Base-by-base conservation (phyloP, 2,113 vertebrate species). In the Chionomys nivalis region DNA sequence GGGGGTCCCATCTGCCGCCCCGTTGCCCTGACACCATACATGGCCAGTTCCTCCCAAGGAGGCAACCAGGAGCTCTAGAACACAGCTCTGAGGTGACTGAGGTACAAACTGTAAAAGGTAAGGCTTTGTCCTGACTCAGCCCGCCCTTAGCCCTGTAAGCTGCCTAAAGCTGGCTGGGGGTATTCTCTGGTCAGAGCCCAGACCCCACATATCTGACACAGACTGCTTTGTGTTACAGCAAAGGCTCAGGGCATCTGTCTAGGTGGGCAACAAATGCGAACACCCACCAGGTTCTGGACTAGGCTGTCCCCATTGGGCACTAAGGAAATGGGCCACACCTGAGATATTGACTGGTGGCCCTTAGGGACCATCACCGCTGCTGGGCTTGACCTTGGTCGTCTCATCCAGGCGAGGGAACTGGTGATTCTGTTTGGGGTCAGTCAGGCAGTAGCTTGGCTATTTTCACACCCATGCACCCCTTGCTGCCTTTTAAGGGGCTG, bases 51-150 rank as follows among this genome's bases (percentile, higher is more conserved):
- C 73, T 97, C 97, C 96, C 16, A 47, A 70, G 92, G 86, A 97
- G 97, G 95, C 96, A 96, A 98, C 98, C 96, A 98, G 97, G 96
- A 97, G 95, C 96, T 83, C 97, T 94, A 96, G 93, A 66, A 49
- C 68, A 55, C 95, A 96, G 97, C 36, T 89, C 95, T 93, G 31
- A 14, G 58, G n/a, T 65, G 89, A 90, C 72, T 63, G 94, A 78
- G 94, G 90, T 77, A 92, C 79, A 21, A 17, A 52, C 10, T 10
- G 2, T 11, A 52, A 52, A 52, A 52, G 49, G 49, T 13, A 33
- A 61, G 26, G 42, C 10, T 73, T 12, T 58, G 44, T 58, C 77
- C 31, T 42, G 33, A 26, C 6, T 23, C 12, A 14, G 21, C 5
- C 10, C 39, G n/a, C 36, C 89, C 36, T 11, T n/a, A 6, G 16